Evolutionary conservation across 2,888 invertebrate species (phyloP).

Genomic region (Acleris holmiana): DNA sequence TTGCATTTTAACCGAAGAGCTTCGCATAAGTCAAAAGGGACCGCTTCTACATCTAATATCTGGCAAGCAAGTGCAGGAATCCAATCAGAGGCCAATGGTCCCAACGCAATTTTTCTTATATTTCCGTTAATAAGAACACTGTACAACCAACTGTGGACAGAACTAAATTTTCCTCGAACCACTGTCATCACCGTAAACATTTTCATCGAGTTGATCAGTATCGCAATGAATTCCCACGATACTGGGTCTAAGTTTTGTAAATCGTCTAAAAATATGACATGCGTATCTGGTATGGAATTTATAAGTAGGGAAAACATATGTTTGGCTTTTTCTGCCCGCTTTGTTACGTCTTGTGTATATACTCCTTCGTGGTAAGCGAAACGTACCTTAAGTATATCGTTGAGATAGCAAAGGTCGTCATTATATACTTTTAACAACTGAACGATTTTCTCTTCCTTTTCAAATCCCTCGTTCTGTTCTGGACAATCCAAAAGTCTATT

Average conservation of each 20-base stretch:
- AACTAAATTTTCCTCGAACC: slow-evolving; percentile 68
- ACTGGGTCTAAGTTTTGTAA: slow-evolving; percentile 75
- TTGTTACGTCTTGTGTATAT: slow-evolving; percentile 60
- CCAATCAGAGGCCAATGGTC: slow-evolving; percentile 64
- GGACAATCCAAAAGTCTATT: slow-evolving; percentile 67
- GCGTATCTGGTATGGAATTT: slow-evolving; percentile 54
- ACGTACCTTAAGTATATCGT: slow-evolving; percentile 78
- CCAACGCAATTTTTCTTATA: slow-evolving; percentile 72
- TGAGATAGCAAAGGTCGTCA: slow-evolving; percentile 82
- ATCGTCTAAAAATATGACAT: slow-evolving; percentile 77
- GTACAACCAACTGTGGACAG: slow-evolving; percentile 71
- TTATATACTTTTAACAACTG: slow-evolving; percentile 58
- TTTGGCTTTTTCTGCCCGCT: slow-evolving; percentile 67
- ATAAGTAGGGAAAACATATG: slow-evolving; percentile 68
- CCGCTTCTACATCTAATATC: slow-evolving; percentile 83
- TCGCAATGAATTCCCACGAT: slow-evolving; percentile 73
- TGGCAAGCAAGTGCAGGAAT: slow-evolving; percentile 84
- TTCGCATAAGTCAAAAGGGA: slow-evolving; percentile 79
- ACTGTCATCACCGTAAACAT: slow-evolving; percentile 67
- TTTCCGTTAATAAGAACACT: slow-evolving; percentile 65
- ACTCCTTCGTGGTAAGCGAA: slow-evolving; percentile 77
- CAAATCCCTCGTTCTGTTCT: slow-evolving; percentile 66
- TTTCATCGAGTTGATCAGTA: slow-evolving; percentile 62
- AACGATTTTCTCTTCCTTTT: slow-evolving; percentile 72
- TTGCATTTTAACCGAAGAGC: slow-evolving; percentile 73